Base-by-base conservation (phyloP, 2,113 vertebrate genomes). In the Chionomys nivalis region DNA sequence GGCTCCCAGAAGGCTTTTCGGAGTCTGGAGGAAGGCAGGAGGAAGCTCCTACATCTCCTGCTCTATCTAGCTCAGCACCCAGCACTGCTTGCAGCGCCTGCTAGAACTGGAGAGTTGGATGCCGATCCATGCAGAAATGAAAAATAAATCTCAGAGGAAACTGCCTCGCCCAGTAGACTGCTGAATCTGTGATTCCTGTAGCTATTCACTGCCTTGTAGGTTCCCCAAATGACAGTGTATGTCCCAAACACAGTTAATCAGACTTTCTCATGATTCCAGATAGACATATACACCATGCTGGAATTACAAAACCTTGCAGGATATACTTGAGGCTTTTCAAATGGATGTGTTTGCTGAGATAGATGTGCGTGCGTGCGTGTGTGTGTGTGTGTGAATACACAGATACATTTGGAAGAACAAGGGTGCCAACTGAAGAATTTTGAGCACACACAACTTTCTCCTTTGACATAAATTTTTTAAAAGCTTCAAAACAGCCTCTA, bases 401-500 rank as follows among this genome's bases (percentile, higher is more conserved):
- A 52, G 7, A 44, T 16, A 85, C 42, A 36, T 63, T 65, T 58
- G 19, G 39, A 85, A 88, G 23, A 75, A 58, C n/a, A 94, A 96
- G 31, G 19, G 52, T 58, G 12, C 73, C 81, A 86, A 83, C 65
- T 76, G 85, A 10, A 91, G 70, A 61, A 33, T 26, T 26, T 19
- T 79, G 58, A n/a, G 66, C 13, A 28, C 5, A 28, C 13, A 9
- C 12, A 26, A 11, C 13, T 55, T 55, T 55, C 24, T 39, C 55
- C n/a, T 91, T 76, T 85, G 70, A 49, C 58, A 89, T 87, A 39
- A 87, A n/a, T 28, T 63, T 82, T 42, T 83, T 63, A 8, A 83
- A 58, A 55, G 85, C 39, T 36, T 87, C 94, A 93, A 92, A 92
- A 93, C 12, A 75, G 24, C 33, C 76, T 78, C 87, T 97, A 96